Percentiles rank a stretch among this genome's conserved stretches.
Evolutionary conservation across 2,113 vertebrate genomes (phyloP).

Genomic region (Centropus bengalensis): DNA sequence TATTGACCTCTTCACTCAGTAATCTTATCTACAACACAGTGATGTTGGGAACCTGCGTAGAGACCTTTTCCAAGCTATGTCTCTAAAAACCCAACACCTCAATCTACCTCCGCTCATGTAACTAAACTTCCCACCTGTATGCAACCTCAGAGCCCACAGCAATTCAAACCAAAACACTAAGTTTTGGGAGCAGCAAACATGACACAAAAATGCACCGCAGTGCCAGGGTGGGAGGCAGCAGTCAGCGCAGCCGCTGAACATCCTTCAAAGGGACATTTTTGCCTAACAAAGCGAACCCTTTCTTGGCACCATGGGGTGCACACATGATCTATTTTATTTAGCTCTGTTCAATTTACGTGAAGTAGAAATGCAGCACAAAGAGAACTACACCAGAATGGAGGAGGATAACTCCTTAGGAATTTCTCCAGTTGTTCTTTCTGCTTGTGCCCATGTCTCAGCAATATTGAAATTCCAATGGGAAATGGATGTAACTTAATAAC

Average conservation of each 20-base stretch:
- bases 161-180: not conserved
- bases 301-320: not conserved
- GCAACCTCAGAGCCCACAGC: not conserved
- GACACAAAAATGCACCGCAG: not conserved
- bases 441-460: not conserved
- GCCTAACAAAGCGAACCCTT: conserved; percentile 1
- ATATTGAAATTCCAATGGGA: not conserved
- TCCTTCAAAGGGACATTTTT: not conserved
- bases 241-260: too few relatives aligned
- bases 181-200: not conserved
- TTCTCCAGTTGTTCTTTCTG: not conserved
- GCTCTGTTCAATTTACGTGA: not conserved
- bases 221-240: not conserved
- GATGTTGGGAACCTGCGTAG: not conserved
- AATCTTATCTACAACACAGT: rapidly evolving
- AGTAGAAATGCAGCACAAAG: not conserved
- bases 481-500: conserved; percentile 29
- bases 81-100: not conserved
- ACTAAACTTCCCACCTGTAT: not conserved
- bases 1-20: not conserved
- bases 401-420: not conserved
- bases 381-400: not conserved
- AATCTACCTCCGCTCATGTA: rapidly evolving
- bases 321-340: not conserved
- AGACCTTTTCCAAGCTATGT: not conserved